A percentile compares a stretch with the other conserved stretches of the same genome.
phyloP scores from a whole-genome alignment of 2,888 invertebrate genomes.

The Beris chalybata region DNA sequence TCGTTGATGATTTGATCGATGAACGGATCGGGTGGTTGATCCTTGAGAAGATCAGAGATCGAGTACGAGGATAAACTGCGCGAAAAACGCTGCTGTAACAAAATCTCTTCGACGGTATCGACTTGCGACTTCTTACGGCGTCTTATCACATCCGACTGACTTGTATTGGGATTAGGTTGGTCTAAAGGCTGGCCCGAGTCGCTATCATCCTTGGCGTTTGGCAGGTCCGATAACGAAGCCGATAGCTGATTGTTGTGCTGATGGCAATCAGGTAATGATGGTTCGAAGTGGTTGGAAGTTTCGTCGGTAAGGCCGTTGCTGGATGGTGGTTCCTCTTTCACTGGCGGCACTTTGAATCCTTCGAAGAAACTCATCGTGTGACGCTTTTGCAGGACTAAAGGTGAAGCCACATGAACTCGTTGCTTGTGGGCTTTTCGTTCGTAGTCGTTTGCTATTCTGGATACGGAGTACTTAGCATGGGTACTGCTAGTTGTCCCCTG shows the following conservation, averaged over 20 bases:
- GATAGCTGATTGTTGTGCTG: background rate
- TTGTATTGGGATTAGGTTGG: background rate
- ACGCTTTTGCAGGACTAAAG: slow-evolving; percentile 10
- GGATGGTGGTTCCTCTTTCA: background rate
- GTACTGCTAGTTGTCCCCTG: background rate
- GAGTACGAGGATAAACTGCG: slow-evolving; percentile 54
- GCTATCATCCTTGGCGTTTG: slow-evolving; percentile 1
- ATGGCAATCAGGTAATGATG: background rate
- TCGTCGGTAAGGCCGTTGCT: background rate
- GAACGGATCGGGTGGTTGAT: slow-evolving; percentile 36
- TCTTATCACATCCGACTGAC: slow-evolving; percentile 16
- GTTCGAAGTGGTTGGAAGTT: background rate
- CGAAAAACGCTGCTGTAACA: slow-evolving; percentile 52
- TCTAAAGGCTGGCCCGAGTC: background rate
- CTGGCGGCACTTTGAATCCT: slow-evolving; percentile 19
- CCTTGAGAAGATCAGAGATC: slow-evolving; percentile 54
- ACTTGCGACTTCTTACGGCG: slow-evolving; percentile 16
- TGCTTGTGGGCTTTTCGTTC: slow-evolving; percentile 23
- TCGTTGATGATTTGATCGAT: slow-evolving; percentile 29
- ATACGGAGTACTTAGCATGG: slow-evolving; percentile 13
- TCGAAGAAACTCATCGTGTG: slow-evolving; percentile 25
- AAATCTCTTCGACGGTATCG: slow-evolving; percentile 53
- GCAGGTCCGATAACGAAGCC: slow-evolving; percentile 5
- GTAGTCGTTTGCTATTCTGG: slow-evolving; percentile 24
- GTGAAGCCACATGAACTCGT: slow-evolving; percentile 26